These are phyloP conservation scores for Turdus rufiventris DNA, from an alignment of 2,113 vertebrate species.

Conservation along the genomic window DNA sequence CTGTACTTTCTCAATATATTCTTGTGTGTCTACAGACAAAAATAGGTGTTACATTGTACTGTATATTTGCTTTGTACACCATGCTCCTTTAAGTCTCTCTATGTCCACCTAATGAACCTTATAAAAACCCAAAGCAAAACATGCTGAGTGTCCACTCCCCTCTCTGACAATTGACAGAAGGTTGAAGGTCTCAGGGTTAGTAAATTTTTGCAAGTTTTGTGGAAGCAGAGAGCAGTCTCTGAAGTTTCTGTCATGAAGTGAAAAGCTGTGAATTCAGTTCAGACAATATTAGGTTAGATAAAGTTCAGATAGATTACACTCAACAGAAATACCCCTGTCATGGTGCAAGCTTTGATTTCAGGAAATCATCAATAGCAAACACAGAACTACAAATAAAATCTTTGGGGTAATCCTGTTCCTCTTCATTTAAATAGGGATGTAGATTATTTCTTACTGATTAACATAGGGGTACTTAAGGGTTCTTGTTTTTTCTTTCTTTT, in stretches of 20 bases:
- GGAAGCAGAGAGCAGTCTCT: not conserved
- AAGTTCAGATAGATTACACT: not conserved
- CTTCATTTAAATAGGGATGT: not conserved
- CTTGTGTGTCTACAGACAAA: not conserved
- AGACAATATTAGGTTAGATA: not conserved
- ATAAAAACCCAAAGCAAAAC: not conserved
- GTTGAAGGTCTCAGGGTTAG: not conserved
- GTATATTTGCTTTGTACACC: not conserved
- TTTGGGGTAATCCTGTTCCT: not conserved
- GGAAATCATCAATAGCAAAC: not conserved
- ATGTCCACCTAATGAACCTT: not conserved
- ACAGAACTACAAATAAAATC: not conserved
- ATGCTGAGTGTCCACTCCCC: rapidly evolving
- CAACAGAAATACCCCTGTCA: not conserved
- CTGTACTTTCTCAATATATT: not conserved
- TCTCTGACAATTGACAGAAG: not conserved
- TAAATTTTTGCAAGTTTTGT: not conserved
- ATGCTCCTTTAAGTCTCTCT: not conserved
- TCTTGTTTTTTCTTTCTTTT: not conserved
- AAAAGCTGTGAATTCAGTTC: not conserved
- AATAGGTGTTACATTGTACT: not conserved
- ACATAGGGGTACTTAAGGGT: not conserved
- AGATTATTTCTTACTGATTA: not conserved
- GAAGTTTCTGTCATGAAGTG: not conserved
- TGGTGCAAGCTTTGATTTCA: not conserved